Base-by-base conservation (phyloP, 2,113 vertebrate genomes). In the Ammodytes dubius region DNA sequence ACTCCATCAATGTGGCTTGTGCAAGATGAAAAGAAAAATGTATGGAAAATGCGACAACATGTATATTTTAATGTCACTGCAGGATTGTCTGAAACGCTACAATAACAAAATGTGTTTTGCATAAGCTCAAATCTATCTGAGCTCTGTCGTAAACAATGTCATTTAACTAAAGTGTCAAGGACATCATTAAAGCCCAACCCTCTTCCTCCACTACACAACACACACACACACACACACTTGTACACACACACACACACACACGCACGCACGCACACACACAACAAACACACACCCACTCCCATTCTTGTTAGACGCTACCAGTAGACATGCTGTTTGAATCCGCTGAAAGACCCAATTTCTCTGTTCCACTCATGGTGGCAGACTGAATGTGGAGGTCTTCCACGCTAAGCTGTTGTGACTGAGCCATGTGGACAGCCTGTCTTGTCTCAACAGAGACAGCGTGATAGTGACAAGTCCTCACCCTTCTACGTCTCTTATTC, bases 381-480 rank as follows among this genome's bases (percentile, higher is more conserved):
- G 74, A 82, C 42, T 88, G 80, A 90, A 88, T 73, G 58, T 56
- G 76, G 83, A 87, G 60, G 77, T 87, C 74, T 50, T 70, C 65
- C 54, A 17, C 47, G 19, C 74, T 82, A 83, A 89, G 70, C 69
- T 81, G 83, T 81, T 87, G 79, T 79, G 91, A 90, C 73, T 88
- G 87, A 91, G 89, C 75, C 74, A 42, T 88, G 90, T 76, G 87
- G 91, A 92, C 90, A 83, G 84, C 60, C 85, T 86, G 92, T 88
- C 88, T 88, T 74, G 70, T 91, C 85, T 92, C 75, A 85, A 87
- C 86, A 86, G 79, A 90, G 71, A 70, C 84, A 67, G 79, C 83
- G 89, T 91, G 79, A 89, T 88, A 74, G 88, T 90, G 90, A 91
- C 92, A 92, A 91, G 88, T 83, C 87, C 79, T 92, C 91, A 77